phyloP scores from a whole-genome alignment of 1,140 invertebrate genomes.

The Bombus terrestris region DNA sequence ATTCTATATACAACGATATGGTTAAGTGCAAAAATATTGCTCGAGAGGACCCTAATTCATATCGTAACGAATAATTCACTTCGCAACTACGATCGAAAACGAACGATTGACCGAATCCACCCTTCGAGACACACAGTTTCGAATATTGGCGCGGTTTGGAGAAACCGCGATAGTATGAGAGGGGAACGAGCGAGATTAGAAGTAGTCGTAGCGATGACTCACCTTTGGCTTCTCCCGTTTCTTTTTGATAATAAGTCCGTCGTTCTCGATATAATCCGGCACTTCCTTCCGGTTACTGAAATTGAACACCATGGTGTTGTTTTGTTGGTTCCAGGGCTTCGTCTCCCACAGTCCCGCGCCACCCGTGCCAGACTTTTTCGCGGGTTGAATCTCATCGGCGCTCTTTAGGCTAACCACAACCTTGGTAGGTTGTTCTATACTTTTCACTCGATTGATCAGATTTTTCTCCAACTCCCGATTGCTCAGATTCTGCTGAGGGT shows the following conservation, averaged over 20 bases:
- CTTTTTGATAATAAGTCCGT: constrained; percentile 88
- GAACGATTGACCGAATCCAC: background rate
- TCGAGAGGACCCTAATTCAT: no score
- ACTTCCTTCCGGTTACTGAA: constrained; percentile 92
- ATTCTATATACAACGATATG: no score
- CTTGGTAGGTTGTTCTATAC: constrained; percentile 83
- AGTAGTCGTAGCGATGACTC: constrained; percentile 70
- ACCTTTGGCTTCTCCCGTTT: constrained; percentile 89
- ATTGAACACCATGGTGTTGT: constrained; percentile 93
- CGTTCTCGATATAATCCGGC: constrained; percentile 95
- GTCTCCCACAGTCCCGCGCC: constrained; percentile 82
- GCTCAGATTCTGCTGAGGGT: constrained; percentile 82
- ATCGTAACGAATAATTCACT: background rate
- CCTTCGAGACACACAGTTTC: background rate
- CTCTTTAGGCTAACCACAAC: constrained; percentile 81
- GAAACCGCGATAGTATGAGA: background rate
- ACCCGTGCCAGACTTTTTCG: constrained; percentile 75
- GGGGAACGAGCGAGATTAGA: background rate
- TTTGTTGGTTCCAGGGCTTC: constrained; percentile 83
- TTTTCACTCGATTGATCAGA: constrained; percentile 87
- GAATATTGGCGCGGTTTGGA: background rate
- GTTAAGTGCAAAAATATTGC: no score
- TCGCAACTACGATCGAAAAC: background rate
- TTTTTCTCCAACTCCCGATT: constrained; percentile 88
- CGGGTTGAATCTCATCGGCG: constrained; percentile 80